Evolutionary conservation across 2,113 vertebrate species (phyloP), one percentile per base, ranked within the genome.

Genomic region (Clarias batrachus): DNA sequence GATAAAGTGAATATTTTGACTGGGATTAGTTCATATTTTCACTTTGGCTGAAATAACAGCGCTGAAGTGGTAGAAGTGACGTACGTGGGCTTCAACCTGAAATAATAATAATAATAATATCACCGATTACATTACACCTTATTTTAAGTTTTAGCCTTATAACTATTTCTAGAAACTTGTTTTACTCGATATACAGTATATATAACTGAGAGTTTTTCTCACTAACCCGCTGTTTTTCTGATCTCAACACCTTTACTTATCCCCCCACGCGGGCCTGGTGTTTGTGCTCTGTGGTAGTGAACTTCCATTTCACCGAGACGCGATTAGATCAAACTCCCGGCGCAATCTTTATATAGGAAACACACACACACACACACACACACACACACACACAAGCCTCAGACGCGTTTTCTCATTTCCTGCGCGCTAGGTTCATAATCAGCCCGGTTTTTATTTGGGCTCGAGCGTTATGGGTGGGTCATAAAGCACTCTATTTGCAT

Each of bases 401-500:
- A 77, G 33, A 60, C 48, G 73, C 81, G 14, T 60, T 48, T 62
- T 81, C 37, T 81, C 78, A 81, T 81, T 62, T 81, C 54, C n/a
- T 71, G 21, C 17, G 21, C n/a, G 19, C 57, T 74, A 30, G 8
- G 84, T 9, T 16, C 48, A 33, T 81, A n/a, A 63, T 80, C 12
- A 25, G 41, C 11, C n/a, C 59, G 37, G 57, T 27, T 81, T 74
- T 71, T 86, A 81, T 68, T 86, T 81, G 76, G 85, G 23, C 85
- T 60, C 77, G 27, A 52, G 30, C 74, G 48, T 86, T 85, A 78
- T 41, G 81, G 90, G 63, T 77, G 78, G 85, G 74, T 57, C 68
- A 56, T 86, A 66, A 80, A 70, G 68, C 30, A 81, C 33, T 23
- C 76, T 60, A 89, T 90, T 89, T 89, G 80, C 88, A 90, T 87